These are phyloP conservation scores for Rotaria sp. DNA, from an alignment of 2,888 invertebrate species.

Conservation along the genomic window DNA sequence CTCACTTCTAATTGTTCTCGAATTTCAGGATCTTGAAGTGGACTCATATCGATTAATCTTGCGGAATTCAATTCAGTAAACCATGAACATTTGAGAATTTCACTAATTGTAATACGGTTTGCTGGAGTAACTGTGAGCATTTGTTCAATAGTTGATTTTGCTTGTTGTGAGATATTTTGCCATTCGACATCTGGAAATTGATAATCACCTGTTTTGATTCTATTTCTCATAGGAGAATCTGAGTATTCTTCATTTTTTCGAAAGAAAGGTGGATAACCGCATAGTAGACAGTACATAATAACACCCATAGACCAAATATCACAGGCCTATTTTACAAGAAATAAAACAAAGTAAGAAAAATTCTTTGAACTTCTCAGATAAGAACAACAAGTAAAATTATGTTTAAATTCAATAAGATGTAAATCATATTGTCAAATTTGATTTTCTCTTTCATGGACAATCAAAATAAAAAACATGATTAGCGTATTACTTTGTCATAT, in stretches of 20 bases:
- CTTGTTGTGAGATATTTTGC: conserved; percentile 64
- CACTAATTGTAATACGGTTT: conserved; percentile 26
- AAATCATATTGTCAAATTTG: too few relatives aligned
- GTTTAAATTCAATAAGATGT: too few relatives aligned
- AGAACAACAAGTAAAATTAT: too few relatives aligned
- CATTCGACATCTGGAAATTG: conserved; percentile 73
- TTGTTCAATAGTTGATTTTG: conserved; percentile 30
- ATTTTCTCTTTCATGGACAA: too few relatives aligned
- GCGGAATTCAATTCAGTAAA: background rate
- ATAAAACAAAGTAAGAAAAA: too few relatives aligned
- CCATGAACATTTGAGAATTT: background rate
- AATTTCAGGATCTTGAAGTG: background rate
- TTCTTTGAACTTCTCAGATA: too few relatives aligned
- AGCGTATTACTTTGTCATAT: conserved; percentile 69
- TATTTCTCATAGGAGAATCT: conserved; percentile 88
- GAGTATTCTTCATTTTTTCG: conserved; percentile 97
- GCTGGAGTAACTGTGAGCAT: conserved; percentile 36
- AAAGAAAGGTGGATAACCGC: conserved; percentile 79
- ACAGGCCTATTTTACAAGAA: conserved; percentile 63
- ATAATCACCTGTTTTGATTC: conserved; percentile 88
- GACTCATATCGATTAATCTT: background rate
- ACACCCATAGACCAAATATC: conserved; percentile 98
- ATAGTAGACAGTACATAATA: conserved; percentile 89
- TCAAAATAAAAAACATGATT: too few relatives aligned
- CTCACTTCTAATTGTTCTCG: background rate